A percentile compares a stretch with the other conserved stretches of the same genome.
phyloP scores from a whole-genome alignment of 2,113 vertebrate genomes.

The Neotragus moschatus region DNA sequence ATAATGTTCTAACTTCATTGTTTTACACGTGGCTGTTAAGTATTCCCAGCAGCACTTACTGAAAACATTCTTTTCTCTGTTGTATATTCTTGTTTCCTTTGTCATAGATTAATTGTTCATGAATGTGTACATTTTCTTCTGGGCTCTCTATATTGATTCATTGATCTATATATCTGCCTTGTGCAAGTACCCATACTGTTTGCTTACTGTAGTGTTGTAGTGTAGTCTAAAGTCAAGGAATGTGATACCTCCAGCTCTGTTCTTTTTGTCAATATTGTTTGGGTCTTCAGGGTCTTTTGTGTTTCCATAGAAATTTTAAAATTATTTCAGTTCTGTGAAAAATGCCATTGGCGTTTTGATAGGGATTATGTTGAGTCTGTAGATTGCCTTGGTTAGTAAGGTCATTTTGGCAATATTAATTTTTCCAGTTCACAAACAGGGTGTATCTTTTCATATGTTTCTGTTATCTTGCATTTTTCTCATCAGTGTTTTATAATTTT shows the following conservation, averaged over 20 bases:
- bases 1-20: not conserved
- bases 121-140: not conserved
- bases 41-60: not conserved
- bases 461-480: not conserved
- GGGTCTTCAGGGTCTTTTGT: not conserved
- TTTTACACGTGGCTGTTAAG: not conserved
- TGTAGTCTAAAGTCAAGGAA: not conserved
- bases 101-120: not conserved
- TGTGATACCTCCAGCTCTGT: not conserved
- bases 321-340: not conserved
- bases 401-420: not conserved
- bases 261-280: not conserved
- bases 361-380: not conserved
- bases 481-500: not conserved
- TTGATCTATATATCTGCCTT: not conserved
- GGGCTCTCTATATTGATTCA: not conserved
- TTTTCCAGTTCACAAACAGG: not conserved
- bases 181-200: not conserved
- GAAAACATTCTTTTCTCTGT: not conserved
- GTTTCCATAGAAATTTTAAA: not conserved
- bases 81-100: not conserved
- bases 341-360: not conserved
- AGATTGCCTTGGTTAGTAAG: not conserved
- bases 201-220: not conserved
- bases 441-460: not conserved